Evolutionary conservation across 2,888 invertebrate genomes (phyloP), one percentile per base, ranked within the genome.

Genomic region (Noctua janthe): DNA sequence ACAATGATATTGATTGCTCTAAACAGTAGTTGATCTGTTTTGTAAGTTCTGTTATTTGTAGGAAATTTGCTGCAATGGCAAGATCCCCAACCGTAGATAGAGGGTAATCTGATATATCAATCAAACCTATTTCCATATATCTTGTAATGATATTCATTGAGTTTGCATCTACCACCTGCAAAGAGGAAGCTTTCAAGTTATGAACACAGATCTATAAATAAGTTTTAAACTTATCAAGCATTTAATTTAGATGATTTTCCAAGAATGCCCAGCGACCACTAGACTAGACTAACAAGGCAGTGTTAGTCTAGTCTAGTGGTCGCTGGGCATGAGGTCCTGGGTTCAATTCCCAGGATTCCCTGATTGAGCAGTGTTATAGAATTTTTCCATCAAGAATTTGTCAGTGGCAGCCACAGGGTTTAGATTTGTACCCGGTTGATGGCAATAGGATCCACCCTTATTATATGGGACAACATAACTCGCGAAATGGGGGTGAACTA

Each of bases 21-120:
- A 97, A 90, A 47, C 92, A 92, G 80, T 94, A 93, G 84, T 95
- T 93, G 78, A 97, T 95, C 88, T 96, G 95, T 89, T 94, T 96
- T 2, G 92, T 91, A 1, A 97, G 91, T 88, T 97, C 96, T 13
- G 93, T 94, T 15, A 97, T 93, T 91, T 96, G 97, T 54, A 97
- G 90, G 74, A 95, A 97, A 87, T 94, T 95, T 1, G 96, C 96
- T 77, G 96, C 94, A 56, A 92, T 74, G 2, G 95, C 94, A 69
- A 97, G 84, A n/a, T 94, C 93, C 13, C 91, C 91, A 62, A 97
- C 90, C 11, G 88, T 91, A 11, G 88, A 75, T 15, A 95, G 79
- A 13, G 94, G 83, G 82, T 93, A 91, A 51, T 95, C 95, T 59
- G 92, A 90, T 20, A 97, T 89, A 86, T 96, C 95, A 84, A 96